Evolutionary conservation across 2,113 vertebrate species (phyloP), one percentile per base, ranked within the genome.

Genomic region (Lynx canadensis): DNA sequence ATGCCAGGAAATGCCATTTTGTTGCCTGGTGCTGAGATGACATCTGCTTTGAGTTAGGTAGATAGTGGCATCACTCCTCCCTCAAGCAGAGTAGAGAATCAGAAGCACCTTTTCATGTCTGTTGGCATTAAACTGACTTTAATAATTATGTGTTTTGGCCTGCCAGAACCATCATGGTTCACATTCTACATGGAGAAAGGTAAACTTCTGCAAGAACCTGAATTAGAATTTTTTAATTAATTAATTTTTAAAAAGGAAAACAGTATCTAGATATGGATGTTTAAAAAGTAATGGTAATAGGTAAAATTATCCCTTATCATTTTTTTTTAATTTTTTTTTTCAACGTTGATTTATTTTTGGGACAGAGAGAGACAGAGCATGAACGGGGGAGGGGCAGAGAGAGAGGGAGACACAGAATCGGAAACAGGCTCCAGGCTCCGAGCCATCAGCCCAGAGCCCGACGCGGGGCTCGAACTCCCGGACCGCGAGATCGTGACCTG

Each of bases 1-100:
- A 0, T 94, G 88, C 78, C 60, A 96, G 95, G 23, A 96, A 95
- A 45, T 88, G 55, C 25, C 76, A 57, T 91, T 81, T 82, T 93
- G 65, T 95, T 84, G 81, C 52, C 38, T 94, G 85, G 45, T 85
- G 60, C 65, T 84, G 71, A 84, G 23, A 69, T 45, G 65, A 33
- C 71, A 76, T 94, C 92, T 95, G 68, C 11, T 87, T 41, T n/a
- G 52, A 93, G 80, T 87, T 86, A 71, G 27, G 65, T 55, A 71
- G 6, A 48, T 33, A 92, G 36, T 60, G 57, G 10, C 38, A 10
- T 87, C 48, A 16, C 29, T 71, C 29, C 55, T 94, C 66, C 48
- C 52, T 60, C 57, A 94, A 94, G 52, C 88, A 91, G 11, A 88
- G 36, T 38, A 71, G 45, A 94, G 66, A 95, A 65, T 85, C 29